Evolutionary conservation across 1,140 invertebrate genomes (phyloP).

Genomic region (Carposina sasakii): DNA sequence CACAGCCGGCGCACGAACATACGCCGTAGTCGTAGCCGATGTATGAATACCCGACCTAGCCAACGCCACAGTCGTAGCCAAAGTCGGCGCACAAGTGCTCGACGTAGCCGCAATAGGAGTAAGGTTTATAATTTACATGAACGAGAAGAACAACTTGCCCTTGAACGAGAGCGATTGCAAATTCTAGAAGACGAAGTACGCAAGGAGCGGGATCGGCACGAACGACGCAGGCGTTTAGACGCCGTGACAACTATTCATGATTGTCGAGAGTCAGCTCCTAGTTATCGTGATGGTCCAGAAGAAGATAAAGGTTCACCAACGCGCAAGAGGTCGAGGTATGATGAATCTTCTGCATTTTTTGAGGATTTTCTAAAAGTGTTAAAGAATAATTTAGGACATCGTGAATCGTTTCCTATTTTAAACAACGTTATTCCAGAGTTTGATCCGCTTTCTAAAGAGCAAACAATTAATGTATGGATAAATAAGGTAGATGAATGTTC

Average conservation of each 20-base stretch:
- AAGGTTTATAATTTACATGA: too few relatives aligned
- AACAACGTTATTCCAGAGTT: constrained; percentile 27
- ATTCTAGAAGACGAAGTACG: not conserved
- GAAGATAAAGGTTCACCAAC: not conserved
- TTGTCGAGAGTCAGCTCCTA: not conserved
- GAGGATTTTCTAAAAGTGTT: constrained; percentile 16
- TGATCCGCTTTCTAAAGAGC: constrained; percentile 29
- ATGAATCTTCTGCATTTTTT: constrained; percentile 9
- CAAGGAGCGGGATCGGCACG: not conserved
- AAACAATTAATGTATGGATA: constrained; percentile 27
- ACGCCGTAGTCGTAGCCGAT: too few relatives aligned
- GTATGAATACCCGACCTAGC: too few relatives aligned
- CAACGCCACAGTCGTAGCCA: too few relatives aligned
- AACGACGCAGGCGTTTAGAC: not conserved
- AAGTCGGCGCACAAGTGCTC: too few relatives aligned
- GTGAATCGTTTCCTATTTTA: constrained; percentile 14
- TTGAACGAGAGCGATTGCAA: not conserved
- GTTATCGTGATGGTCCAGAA: not conserved
- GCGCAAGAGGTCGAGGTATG: not conserved
- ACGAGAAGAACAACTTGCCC: too few relatives aligned
- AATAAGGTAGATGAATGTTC: constrained; percentile 18
- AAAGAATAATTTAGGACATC: constrained; percentile 8
- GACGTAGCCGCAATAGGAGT: too few relatives aligned
- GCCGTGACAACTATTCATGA: too few relatives aligned
- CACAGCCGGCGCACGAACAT: too few relatives aligned